A percentile compares a stretch with the other conserved stretches of the same genome.
Evolutionary conservation across 2,797 vertebrate genomes (phyloP).

Genomic region (Cynodonichthys magdalenae): DNA sequence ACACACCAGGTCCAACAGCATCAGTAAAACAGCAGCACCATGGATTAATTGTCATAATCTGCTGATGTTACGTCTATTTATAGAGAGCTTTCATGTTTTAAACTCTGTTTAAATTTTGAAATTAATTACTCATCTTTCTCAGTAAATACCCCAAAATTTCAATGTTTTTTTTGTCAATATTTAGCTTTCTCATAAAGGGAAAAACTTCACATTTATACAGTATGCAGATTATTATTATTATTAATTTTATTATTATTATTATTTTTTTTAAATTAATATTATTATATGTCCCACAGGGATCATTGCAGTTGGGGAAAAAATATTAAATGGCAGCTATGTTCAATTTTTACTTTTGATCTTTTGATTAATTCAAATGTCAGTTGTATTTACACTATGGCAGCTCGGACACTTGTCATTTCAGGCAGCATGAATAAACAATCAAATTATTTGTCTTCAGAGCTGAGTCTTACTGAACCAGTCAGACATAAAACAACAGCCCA

Average conservation of each 20-base stretch:
- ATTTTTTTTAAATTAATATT: too few relatives aligned
- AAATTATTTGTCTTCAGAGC: not conserved
- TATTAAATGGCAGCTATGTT: not conserved
- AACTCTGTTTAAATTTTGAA: not conserved
- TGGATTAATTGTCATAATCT: constrained; percentile 56
- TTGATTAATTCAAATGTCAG: too few relatives aligned
- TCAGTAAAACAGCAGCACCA: constrained; percentile 34
- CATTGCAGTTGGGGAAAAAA: too few relatives aligned
- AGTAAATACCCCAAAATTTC: not conserved
- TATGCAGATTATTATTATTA: too few relatives aligned
- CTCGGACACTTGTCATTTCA: not conserved
- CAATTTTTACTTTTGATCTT: not conserved
- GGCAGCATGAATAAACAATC: not conserved
- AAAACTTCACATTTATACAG: too few relatives aligned
- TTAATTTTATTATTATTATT: too few relatives aligned
- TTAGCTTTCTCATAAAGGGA: too few relatives aligned
- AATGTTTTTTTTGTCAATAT: too few relatives aligned
- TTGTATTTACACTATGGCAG: not conserved
- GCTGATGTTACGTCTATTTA: constrained; percentile 51
- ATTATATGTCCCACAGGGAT: too few relatives aligned
- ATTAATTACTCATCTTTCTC: not conserved
- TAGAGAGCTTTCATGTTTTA: constrained; percentile 26
- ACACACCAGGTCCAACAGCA: constrained; percentile 49
- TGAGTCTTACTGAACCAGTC: constrained; percentile 1
- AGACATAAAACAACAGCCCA: not conserved